Evolutionary conservation across 2,888 invertebrate species (phyloP).

Genomic region (Sarcophaga subvicina): DNA sequence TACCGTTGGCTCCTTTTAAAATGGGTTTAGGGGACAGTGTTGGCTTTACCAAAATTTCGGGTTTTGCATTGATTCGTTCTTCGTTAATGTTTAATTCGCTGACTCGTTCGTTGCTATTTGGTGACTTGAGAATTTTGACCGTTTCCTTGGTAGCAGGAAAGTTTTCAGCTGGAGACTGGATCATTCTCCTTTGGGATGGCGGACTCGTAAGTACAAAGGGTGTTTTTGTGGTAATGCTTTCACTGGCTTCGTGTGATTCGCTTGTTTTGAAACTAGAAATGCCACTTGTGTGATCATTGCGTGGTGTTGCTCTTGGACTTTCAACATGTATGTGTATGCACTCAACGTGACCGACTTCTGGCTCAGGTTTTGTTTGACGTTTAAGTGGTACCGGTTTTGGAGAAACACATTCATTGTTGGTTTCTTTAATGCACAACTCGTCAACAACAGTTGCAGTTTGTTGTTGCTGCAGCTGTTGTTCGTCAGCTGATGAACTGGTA

Average conservation of each 20-base stretch:
- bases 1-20: constrained; percentile 49
- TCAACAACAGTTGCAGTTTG: neutral
- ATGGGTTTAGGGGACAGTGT: constrained; percentile 66
- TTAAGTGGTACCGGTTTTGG: constrained; percentile 56
- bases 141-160: constrained; percentile 40
- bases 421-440: constrained; percentile 57
- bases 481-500: neutral
- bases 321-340: constrained; percentile 72
- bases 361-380: constrained; percentile 41
- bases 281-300: constrained; percentile 41
- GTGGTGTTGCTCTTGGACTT: constrained; percentile 68
- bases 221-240: constrained; percentile 66
- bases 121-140: constrained; percentile 28
- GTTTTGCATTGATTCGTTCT: constrained; percentile 35
- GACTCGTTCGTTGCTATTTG: neutral
- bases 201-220: constrained; percentile 69
- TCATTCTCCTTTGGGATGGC: constrained; percentile 48
- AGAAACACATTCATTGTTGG: constrained; percentile 28
- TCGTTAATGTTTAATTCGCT: constrained; percentile 63
- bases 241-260: constrained; percentile 46
- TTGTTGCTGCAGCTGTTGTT: constrained; percentile 33
- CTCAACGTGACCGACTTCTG: constrained; percentile 72
- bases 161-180: neutral
- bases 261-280: constrained; percentile 67
- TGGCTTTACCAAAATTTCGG: constrained; percentile 54